These are phyloP conservation scores for Odontocolon sp. DNA, from an alignment of 2,888 invertebrate genomes.

Conservation along the genomic window DNA sequence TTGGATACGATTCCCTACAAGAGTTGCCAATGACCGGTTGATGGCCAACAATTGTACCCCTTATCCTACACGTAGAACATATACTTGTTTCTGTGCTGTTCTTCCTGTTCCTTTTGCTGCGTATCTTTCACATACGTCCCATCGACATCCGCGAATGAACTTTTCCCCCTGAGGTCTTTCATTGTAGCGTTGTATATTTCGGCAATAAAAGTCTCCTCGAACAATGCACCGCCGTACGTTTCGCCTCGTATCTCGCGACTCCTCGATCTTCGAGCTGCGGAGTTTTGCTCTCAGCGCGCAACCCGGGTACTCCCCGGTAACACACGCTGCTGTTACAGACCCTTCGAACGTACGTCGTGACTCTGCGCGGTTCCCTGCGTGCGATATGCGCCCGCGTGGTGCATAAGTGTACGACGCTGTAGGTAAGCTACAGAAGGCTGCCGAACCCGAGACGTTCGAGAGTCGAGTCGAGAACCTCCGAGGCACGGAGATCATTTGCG, in stretches of 20 bases:
- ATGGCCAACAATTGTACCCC: too few species aligned
- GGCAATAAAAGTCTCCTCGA: constrained; percentile 45
- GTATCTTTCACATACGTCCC: constrained; percentile 6
- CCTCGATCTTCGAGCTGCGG: constrained; percentile 27
- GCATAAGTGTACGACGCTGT: constrained; percentile 26
- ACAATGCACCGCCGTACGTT: constrained; percentile 42
- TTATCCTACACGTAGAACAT: too few species aligned
- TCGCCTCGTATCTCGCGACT: constrained; percentile 35
- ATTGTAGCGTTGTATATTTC: constrained; percentile 40
- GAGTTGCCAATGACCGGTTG: too few species aligned
- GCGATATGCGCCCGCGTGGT: constrained; percentile 37
- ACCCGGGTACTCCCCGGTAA: background rate
- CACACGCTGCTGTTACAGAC: background rate
- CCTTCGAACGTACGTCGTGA: constrained; percentile 21
- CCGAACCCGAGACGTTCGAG: constrained; percentile 26
- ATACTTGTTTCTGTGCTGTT: background rate
- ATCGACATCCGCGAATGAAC: background rate
- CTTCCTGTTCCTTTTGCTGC: background rate
- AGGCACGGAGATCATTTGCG: constrained; percentile 63
- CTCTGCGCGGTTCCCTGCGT: constrained; percentile 34
- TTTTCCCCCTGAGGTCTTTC: constrained; percentile 11
- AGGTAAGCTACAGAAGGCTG: constrained; percentile 17
- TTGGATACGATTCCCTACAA: too few species aligned
- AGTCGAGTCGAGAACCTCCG: constrained; percentile 15
- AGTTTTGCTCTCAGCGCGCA: background rate